Evolutionary conservation across 2,113 vertebrate species (phyloP), one percentile per base, ranked within the genome.

Genomic region (Antechinus flavipes): DNA sequence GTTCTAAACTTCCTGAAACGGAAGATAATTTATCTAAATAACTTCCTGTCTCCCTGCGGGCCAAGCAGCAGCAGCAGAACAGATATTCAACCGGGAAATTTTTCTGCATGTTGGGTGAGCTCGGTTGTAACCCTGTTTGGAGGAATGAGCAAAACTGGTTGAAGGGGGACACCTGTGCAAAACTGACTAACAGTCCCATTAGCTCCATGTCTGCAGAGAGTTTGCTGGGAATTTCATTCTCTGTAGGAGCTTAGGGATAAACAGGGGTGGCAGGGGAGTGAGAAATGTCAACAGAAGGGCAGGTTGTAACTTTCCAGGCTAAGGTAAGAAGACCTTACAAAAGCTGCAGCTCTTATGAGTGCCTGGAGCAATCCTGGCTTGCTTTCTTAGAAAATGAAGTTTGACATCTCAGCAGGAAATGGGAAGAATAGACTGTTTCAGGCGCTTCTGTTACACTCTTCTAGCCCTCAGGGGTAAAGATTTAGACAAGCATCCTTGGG

Each of bases 1-100:
- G 97, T 97, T 98, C 96, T 55, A 35, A 56, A 95, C 97, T 98
- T 96, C 97, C 98, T 8, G 91, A 96, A 96, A 61, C 90, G 96
- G 98, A 95, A 96, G 97, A 98, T 26, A 97, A 95, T 76, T 56
- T 97, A 55, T 97, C 97, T 55, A 95, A 96, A 93, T 96, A 0
- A 84, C 89, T 97, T 97, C 97, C 93, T 97, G 90, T 93, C 96
- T 68, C 95, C 55, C 30, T 22, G 56, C 50, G 95, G 98, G 49
- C 97, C 97, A 96, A 90, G 55, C 9, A 27, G 1, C 9, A 27
- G 1, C 6, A 91, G 93, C 46, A 5, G 90, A 93, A 94, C 35
- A 92, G 89, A 93, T 90, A 91, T 90, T 89, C 61, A 91, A 97
- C 94, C 89, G 96, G 97, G 93, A 96, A 94, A 91, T 93, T 61